phyloP scores from a whole-genome alignment of 2,797 vertebrate species.

The Ctenochaetus hawaiiensis region DNA sequence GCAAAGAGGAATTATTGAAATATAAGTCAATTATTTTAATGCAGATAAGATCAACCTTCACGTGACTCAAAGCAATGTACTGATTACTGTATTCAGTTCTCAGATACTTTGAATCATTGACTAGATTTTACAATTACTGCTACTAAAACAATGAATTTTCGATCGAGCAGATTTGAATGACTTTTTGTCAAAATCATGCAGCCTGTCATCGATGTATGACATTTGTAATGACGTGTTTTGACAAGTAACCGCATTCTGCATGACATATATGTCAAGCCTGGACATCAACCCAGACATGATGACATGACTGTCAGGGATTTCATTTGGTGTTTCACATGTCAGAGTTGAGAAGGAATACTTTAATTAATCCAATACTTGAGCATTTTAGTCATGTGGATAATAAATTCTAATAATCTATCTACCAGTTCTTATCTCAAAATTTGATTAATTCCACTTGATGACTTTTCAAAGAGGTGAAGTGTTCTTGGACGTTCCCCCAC shows the following conservation, averaged over 20 bases:
- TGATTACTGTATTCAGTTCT: constrained; percentile 26
- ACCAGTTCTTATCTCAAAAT: constrained; percentile 13
- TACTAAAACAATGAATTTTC: constrained; percentile 8
- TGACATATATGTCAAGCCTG: constrained; percentile 39
- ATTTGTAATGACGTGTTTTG: constrained; percentile 50
- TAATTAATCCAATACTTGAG: background rate
- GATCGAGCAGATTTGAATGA: constrained; percentile 44
- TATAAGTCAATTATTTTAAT: constrained; percentile 17
- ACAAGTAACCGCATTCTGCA: constrained; percentile 29
- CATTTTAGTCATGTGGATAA: constrained; percentile 16
- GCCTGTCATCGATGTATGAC: constrained; percentile 23
- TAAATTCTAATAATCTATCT: constrained; percentile 4
- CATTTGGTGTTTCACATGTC: constrained; percentile 34
- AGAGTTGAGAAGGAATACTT: background rate
- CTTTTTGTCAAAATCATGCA: constrained; percentile 38
- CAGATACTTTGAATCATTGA: constrained; percentile 25
- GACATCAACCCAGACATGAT: constrained; percentile 6
- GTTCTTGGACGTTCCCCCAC: constrained; percentile 65
- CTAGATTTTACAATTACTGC: constrained; percentile 16
- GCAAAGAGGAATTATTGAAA: constrained; percentile 2
- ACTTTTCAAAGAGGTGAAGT: constrained; percentile 64
- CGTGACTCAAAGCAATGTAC: background rate
- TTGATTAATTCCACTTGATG: constrained; percentile 66
- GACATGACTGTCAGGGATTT: constrained; percentile 12
- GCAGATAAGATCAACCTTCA: constrained; percentile 11